A percentile compares a stretch with the other conserved stretches of the same genome.
These are phyloP conservation scores for Sebastolobus altivelis DNA, from an alignment of 2,797 vertebrate species.

Conservation along the genomic window DNA sequence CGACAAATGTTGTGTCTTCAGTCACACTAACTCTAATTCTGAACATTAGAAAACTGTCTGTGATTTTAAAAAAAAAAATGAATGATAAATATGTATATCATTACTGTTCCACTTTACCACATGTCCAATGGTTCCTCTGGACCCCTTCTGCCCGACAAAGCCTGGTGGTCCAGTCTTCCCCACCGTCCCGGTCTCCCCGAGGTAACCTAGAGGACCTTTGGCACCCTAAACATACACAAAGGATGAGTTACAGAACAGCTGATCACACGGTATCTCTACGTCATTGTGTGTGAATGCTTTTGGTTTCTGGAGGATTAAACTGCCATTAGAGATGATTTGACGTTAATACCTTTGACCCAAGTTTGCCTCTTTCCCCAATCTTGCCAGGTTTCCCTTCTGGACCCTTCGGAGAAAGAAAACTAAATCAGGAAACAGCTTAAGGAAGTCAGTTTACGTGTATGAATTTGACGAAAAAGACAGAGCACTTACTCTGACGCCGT, in stretches of 20 bases:
- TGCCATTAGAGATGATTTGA: constrained; percentile 8
- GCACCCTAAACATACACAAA: constrained; percentile 85
- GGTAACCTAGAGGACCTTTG: constrained; percentile 94
- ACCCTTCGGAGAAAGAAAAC: constrained; percentile 82
- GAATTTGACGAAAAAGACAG: background rate
- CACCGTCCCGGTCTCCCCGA: constrained; percentile 92
- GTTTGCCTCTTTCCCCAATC: constrained; percentile 93
- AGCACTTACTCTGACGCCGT: constrained; percentile 92
- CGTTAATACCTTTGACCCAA: constrained; percentile 89
- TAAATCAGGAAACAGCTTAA: background rate
- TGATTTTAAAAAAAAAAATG: constrained; percentile 20
- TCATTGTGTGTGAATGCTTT: background rate
- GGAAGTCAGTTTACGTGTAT: background rate
- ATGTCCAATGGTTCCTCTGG: constrained; percentile 95
- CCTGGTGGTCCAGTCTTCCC: constrained; percentile 92
- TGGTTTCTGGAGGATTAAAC: background rate
- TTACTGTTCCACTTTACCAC: constrained; percentile 87
- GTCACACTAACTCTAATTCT: background rate
- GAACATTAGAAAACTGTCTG: background rate
- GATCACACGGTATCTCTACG: background rate
- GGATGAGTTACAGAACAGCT: background rate
- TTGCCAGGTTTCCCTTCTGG: constrained; percentile 96
- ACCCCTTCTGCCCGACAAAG: constrained; percentile 94
- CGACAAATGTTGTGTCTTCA: constrained; percentile 27
- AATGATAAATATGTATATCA: constrained; percentile 31